Percentiles rank a stretch among this genome's conserved stretches.
phyloP scores from a whole-genome alignment of 35 echinoderm and acorn worm genomes.

The Eucidaris tribuloides region DNA sequence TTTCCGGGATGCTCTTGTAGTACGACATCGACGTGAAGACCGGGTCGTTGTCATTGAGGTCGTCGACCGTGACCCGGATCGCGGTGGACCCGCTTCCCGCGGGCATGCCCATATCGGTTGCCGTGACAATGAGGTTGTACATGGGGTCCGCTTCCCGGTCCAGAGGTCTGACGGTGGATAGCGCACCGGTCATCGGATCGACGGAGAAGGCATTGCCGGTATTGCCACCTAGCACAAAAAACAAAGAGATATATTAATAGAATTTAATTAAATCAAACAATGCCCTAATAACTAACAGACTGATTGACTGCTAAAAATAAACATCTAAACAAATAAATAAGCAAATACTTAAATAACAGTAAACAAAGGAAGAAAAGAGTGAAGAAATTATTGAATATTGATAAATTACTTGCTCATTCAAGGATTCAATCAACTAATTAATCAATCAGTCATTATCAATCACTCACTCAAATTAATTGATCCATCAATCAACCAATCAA shows the following conservation, averaged over 20 bases:
- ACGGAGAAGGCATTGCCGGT: conserved; percentile 48
- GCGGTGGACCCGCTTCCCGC: conserved; percentile 37
- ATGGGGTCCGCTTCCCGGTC: conserved; percentile 60
- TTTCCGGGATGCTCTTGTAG: conserved; percentile 44
- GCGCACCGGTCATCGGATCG: conserved; percentile 50
- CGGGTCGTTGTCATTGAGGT: conserved; percentile 95
- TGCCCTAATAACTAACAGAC: too few relatives aligned
- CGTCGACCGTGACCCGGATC: conserved; percentile 54
- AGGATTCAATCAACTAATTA: too few relatives aligned
- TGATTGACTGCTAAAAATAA: too few relatives aligned
- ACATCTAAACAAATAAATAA: too few relatives aligned
- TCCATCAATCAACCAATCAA: too few relatives aligned
- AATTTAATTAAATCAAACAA: neutral
- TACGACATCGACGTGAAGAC: conserved; percentile 52
- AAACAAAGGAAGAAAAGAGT: too few relatives aligned
- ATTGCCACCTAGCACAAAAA: conserved; percentile 71
- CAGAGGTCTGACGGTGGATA: conserved; percentile 41
- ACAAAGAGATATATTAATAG: neutral
- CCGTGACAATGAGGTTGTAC: conserved; percentile 60
- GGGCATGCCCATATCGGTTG: conserved; percentile 37
- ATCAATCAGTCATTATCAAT: too few relatives aligned
- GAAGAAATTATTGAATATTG: too few relatives aligned
- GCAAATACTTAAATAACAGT: too few relatives aligned
- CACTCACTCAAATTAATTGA: too few relatives aligned
- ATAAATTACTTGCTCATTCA: too few relatives aligned